phyloP scores from a whole-genome alignment of 2,797 vertebrate species.

The Gymnoscopelus microlampas region DNA sequence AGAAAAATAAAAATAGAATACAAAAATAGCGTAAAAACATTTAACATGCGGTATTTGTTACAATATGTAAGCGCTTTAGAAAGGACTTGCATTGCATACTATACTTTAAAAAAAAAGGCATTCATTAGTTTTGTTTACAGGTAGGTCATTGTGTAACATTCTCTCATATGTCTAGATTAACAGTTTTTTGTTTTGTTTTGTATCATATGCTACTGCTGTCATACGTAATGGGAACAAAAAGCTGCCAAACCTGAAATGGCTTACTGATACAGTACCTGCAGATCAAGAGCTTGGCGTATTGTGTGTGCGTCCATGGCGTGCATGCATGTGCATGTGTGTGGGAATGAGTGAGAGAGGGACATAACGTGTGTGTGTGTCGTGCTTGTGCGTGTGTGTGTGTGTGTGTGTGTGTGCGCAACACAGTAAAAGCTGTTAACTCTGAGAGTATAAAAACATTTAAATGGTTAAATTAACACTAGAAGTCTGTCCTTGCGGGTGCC shows the following conservation, averaged over 20 bases:
- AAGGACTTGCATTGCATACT: not conserved
- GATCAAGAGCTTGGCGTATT: not conserved
- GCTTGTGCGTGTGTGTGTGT: not conserved
- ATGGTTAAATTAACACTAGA: too few species aligned
- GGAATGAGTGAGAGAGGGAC: too few species aligned
- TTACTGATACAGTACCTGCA: conserved; percentile 19
- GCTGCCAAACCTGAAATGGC: conserved; percentile 58
- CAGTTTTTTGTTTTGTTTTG: too few species aligned
- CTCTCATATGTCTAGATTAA: not conserved
- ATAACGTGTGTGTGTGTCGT: not conserved
- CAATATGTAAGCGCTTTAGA: too few species aligned
- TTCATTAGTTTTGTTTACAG: not conserved
- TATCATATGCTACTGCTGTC: conserved; percentile 33
- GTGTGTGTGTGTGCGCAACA: too few species aligned
- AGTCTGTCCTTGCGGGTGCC: too few species aligned
- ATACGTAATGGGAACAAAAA: conserved; percentile 43
- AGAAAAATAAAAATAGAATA: too few species aligned
- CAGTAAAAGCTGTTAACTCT: too few species aligned
- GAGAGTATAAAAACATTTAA: too few species aligned
- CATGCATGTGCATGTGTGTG: not conserved
- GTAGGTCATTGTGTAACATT: not conserved
- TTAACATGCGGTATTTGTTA: too few species aligned
- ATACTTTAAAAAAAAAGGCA: not conserved
- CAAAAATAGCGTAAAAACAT: too few species aligned
- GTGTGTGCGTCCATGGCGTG: conserved; percentile 2